These are phyloP conservation scores for sheep (Ovis aries) DNA, from an alignment of 2,113 vertebrate genomes.

Conservation along the genomic window DNA sequence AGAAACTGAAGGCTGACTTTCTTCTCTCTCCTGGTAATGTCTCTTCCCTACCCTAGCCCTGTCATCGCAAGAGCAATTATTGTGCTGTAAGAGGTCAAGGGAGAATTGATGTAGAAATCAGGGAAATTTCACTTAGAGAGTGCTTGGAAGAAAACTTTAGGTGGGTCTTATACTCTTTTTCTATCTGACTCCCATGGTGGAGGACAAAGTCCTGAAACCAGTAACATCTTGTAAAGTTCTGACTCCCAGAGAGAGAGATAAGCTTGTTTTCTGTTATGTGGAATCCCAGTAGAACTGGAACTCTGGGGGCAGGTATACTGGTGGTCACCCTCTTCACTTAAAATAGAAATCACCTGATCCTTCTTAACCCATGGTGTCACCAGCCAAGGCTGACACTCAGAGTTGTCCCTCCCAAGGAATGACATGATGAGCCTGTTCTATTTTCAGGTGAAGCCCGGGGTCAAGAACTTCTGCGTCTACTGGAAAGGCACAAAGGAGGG, in stretches of 20 bases:
- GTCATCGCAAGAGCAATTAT: background rate
- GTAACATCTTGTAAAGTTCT: background rate
- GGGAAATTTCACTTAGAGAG: background rate
- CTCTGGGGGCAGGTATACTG: background rate
- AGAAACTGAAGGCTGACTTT: background rate
- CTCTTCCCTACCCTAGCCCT: background rate
- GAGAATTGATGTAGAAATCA: background rate
- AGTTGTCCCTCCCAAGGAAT: background rate
- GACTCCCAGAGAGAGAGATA: background rate
- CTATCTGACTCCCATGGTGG: background rate
- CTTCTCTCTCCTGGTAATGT: background rate
- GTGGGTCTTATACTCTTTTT: background rate
- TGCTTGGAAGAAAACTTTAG: background rate
- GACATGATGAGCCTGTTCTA: background rate
- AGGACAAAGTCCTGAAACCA: background rate
- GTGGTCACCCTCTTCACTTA: background rate
- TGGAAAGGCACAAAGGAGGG: conserved; percentile 66
- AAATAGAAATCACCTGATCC: background rate
- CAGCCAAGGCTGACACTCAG: fast-evolving
- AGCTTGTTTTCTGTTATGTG: background rate
- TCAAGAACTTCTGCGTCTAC: conserved; percentile 76
- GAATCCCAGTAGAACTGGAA: background rate
- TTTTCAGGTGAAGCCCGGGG: background rate
- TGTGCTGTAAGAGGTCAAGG: background rate
- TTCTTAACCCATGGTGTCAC: background rate